A percentile compares a stretch with the other conserved stretches of the same genome.
These are phyloP conservation scores for Pontoporia blainvillei DNA, from an alignment of 2,113 vertebrate species.

Conservation along the genomic window DNA sequence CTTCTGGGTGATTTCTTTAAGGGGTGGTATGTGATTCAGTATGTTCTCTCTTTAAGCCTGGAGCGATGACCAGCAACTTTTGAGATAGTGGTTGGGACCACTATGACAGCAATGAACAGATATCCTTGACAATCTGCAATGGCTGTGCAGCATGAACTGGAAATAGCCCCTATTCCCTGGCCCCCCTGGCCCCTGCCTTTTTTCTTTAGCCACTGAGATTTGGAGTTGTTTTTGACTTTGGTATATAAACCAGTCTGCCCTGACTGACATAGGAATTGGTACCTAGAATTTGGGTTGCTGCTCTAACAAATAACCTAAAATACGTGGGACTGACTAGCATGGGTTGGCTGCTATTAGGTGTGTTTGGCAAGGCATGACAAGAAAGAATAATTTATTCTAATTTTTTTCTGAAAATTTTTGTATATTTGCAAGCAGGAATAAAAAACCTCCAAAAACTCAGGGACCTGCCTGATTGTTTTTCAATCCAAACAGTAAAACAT, in stretches of 20 bases:
- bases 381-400: not conserved
- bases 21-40: not conserved
- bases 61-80: not conserved
- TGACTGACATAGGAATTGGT: not conserved
- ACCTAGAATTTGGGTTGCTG: not conserved
- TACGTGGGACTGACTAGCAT: not conserved
- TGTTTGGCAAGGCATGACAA: not conserved
- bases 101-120: not conserved
- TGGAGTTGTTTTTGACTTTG: not conserved
- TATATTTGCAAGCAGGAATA: not conserved
- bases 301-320: slow-evolving; percentile 3
- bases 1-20: not conserved
- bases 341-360: not conserved
- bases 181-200: rapidly evolving
- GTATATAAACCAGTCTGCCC: not conserved
- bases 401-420: not conserved
- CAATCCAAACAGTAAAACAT: not conserved
- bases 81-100: not conserved
- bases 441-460: not conserved
- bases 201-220: not conserved
- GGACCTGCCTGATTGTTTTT: not conserved
- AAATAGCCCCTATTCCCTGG: not conserved
- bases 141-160: not conserved
- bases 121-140: not conserved
- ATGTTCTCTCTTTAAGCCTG: not conserved